Base-by-base conservation (phyloP, 1,140 invertebrate genomes). In the Gonatopus flavifemur region DNA sequence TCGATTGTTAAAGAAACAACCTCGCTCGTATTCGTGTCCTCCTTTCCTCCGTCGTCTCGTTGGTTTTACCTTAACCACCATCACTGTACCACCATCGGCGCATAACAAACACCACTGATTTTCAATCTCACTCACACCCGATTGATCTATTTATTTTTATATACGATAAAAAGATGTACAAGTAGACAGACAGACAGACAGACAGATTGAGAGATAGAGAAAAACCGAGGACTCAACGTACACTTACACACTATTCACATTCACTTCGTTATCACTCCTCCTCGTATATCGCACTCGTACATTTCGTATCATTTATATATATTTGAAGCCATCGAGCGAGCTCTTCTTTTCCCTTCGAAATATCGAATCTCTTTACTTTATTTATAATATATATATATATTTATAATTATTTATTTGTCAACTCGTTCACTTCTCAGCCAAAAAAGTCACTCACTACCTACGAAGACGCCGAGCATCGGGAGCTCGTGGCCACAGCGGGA, bases 401-500 rank as follows among this genome's bases (percentile, higher is more conserved):
- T n/a, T n/a, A n/a, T n/a, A n/a, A n/a, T n/a, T n/a, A n/a, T n/a
- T 30, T 48, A 43, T 38, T 28, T 39, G 47, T 39, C 31, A 18
- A 24, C 55, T 64, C 61, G 49, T 70, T 66, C 66, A 60, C 55
- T 71, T 60, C 58, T 61, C 59, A 60, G 63, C 63, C 65, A 66
- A 61, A 72, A n/a, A 66, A 64, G 60, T 73, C 72, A 72, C 68
- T 69, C 69, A 70, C 69, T 74, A 76, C 72, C 72, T 72, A 72
- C 72, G 63, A 60, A n/a, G n/a, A 60, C 58, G 58, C 59, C 67
- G 75, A 75, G 74, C 74, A 63, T 69, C 67, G 66, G n/a, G 49
- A 76, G 73, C 71, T 76, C 72, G 72, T 74, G 68, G 68, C 68
- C 69, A 72, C 71, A 76, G 70, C 73, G 71, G 73, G 69, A 74